Base-by-base conservation (phyloP, 2,888 invertebrate genomes). In the Napeogenes inachia region DNA sequence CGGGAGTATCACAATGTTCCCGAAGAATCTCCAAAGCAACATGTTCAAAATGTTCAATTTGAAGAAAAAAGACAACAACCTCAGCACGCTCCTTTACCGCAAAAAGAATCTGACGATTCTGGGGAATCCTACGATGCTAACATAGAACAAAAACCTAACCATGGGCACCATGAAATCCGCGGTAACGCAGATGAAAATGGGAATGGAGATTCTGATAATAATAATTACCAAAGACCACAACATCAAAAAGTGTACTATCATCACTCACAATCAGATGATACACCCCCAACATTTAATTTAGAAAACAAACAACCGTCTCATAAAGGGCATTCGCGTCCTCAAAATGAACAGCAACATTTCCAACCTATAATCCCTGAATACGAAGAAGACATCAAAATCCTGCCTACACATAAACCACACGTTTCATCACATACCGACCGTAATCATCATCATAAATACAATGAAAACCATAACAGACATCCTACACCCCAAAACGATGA, bases 381-480 rank as follows among this genome's bases (percentile, higher is more conserved):
- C 65, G 84, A 86, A 68, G 82, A 84, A 70, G 78, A 87, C 62
- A 80, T 86, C 59, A 75, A 73, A 33, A 67, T 83, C 54, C 54
- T 78, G 5, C 77, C 78, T 3, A 66, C 73, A 3, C 75, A 79
- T n/a, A 75, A 73, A 45, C 68, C 76, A n/a, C 71, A 71, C 46
- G 81, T 79, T 56, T 70, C 77, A 30, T 81, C 85, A 67, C 79
- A 80, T 68, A 81, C 82, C 5, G 76, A 86, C 62, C 84, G 82
- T 13, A 76, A 73, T 67, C 84, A 84, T 66, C 83, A 84, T 55
- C 71, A 81, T 32, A 56, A 69, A 63, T 21, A 57, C 45, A 66
- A 62, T 60, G 68, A 61, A 54, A 66, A 53, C 45, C 67, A 66
- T 8, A 59, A 55, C 54, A 65, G 70, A 32, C 64, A 74, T 32